Conservation (phyloP, 2,888 invertebrate genomes). For the Melanchra persicariae region DNA sequence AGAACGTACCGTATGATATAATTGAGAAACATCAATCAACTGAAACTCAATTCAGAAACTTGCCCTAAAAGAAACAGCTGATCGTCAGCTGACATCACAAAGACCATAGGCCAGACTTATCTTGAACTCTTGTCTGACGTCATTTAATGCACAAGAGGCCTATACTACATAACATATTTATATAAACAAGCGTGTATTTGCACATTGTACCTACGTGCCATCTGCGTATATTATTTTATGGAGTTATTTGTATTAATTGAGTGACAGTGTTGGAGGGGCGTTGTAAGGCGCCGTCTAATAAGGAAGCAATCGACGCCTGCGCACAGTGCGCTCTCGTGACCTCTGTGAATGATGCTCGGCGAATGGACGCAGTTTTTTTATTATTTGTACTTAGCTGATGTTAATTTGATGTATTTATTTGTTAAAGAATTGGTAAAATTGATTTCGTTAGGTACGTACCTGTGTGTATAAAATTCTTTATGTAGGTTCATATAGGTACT, state of each 20-base stretch:
- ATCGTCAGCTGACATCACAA: slow-evolving; percentile 9
- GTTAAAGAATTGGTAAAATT: too few relatives aligned
- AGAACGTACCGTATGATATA: too few relatives aligned
- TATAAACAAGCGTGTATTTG: slow-evolving; percentile 19
- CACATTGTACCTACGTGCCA: neutral
- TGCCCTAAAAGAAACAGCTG: neutral
- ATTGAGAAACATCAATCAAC: too few relatives aligned
- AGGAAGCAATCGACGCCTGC: slow-evolving; percentile 68
- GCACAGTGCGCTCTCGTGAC: slow-evolving; percentile 52
- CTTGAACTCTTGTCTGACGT: slow-evolving; percentile 8
- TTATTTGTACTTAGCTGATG: neutral
- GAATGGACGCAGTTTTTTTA: slow-evolving; percentile 37
- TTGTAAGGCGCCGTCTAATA: slow-evolving; percentile 64
- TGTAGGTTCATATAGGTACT: too few relatives aligned
- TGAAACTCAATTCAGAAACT: too few relatives aligned
- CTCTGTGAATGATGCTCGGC: slow-evolving; percentile 60
- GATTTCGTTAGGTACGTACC: too few relatives aligned
- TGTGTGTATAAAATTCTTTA: too few relatives aligned
- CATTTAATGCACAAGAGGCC: neutral
- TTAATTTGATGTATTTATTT: neutral
- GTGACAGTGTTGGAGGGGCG: slow-evolving; percentile 45
- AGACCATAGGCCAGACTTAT: slow-evolving; percentile 20
- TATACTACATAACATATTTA: neutral
- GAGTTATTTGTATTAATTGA: slow-evolving; percentile 36
- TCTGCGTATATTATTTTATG: slow-evolving; percentile 24